phyloP scores from a whole-genome alignment of 2,797 vertebrate genomes.

The Enteromius afrohamiltoni region DNA sequence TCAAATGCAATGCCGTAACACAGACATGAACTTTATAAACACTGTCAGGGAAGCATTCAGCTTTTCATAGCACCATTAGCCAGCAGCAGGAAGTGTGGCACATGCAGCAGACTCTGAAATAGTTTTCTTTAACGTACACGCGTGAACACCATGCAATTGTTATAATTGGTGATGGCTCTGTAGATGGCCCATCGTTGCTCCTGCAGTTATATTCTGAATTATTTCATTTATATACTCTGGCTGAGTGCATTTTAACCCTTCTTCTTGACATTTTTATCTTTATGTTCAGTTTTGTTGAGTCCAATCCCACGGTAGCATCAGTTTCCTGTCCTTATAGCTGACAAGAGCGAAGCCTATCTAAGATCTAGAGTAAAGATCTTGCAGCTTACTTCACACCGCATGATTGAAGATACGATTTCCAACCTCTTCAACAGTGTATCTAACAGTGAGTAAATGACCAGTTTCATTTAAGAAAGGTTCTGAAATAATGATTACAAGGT shows the following conservation, averaged over 20 bases:
- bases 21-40: not conserved
- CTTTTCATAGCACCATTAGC: not conserved
- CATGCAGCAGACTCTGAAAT: not conserved
- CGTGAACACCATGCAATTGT: not conserved
- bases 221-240: not conserved
- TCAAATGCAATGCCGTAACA: not conserved
- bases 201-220: not conserved
- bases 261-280: not conserved
- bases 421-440: not conserved
- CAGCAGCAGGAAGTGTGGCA: not conserved
- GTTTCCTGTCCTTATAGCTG: not conserved
- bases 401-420: conserved; percentile 6
- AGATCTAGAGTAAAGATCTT: conserved; percentile 57
- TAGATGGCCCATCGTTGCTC: not conserved
- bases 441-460: not conserved
- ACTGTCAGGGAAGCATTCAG: not conserved
- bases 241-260: not conserved
- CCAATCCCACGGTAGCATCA: not conserved
- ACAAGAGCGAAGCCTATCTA: not conserved
- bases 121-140: not conserved
- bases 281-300: not conserved
- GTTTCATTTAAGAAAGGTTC: not conserved
- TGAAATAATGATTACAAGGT: too few relatives aligned
- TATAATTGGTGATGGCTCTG: not conserved
- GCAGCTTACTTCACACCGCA: conserved; percentile 32